Base-by-base conservation (phyloP, 2,113 vertebrate species). In the Parus major region DNA sequence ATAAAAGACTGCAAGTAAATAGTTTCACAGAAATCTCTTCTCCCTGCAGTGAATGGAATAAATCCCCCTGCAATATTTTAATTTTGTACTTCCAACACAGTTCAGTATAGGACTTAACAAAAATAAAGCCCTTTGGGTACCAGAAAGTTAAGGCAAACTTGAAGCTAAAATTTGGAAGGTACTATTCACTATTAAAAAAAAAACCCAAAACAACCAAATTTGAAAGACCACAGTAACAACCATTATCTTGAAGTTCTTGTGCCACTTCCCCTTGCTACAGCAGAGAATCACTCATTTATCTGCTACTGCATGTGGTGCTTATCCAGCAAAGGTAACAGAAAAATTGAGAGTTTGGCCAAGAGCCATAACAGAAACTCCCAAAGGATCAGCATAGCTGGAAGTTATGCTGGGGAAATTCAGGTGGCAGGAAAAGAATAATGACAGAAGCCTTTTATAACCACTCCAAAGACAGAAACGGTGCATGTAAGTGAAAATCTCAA, bases 271-370 rank as follows among this genome's bases (percentile, higher is more conserved):
- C 29, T 89, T 4, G 0, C 50, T 65, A 55, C 36, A 63, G 49
- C 10, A 52, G 41, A 39, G n/a, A 85, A 55, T 80, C 61, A 21
- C 23, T 56, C 31, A 15, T 66, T 91, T 83, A 84, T 91, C 81
- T 84, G 56, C 72, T 68, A 2, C 21, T 29, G 76, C 79, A 75
- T 1, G 3, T 31, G 73, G 28, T 60, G 71, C 42, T 93, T 64
- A 68, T 52, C 86, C 72, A 94, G 69, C 44, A 91, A 84, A 86
- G 25, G 65, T 50, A 93, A 75, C 83, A 68, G 69, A 82, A 93
- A 93, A 93, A 93, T 6, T 10, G 68, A 44, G 27, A 56, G 16
- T 5, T 36, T 82, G 91, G 72, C 53, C 22, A 66, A 31, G 9
- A 86, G 71, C 73, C 64, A 4, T 7, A 87, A 82, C 0, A 0